phyloP scores from a whole-genome alignment of 2,113 vertebrate species.

The Muscicapa adusta region DNA sequence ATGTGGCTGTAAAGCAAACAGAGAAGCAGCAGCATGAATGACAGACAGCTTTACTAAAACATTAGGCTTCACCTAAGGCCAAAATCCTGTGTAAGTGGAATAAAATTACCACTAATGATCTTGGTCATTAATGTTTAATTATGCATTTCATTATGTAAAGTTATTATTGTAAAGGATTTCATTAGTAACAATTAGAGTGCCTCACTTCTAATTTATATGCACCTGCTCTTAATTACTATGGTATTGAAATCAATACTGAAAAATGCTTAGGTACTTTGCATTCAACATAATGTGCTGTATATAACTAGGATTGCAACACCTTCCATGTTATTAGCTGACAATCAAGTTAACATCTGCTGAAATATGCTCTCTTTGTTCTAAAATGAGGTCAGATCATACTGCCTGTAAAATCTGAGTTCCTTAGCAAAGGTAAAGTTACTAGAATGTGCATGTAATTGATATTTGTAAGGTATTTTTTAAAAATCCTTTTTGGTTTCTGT shows the following conservation, averaged over 20 bases:
- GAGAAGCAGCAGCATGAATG: not conserved
- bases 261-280: constrained; percentile 34
- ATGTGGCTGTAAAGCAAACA: not conserved
- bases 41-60: constrained; percentile 30
- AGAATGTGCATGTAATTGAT: not conserved
- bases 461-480: not conserved
- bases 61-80: constrained; percentile 45
- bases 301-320: not conserved
- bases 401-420: not conserved
- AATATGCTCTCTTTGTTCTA: not conserved
- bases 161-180: constrained; percentile 61
- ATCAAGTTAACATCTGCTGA: not conserved
- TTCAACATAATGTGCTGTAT: not conserved
- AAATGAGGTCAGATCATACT: not conserved
- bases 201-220: constrained; percentile 57
- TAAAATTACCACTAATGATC: constrained; percentile 55
- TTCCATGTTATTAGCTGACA: not conserved
- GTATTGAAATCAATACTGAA: constrained; percentile 54
- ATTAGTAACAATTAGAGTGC: constrained; percentile 67
- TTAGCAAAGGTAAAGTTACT: not conserved
- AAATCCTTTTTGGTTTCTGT: not conserved
- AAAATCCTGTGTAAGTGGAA: constrained; percentile 56
- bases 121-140: constrained; percentile 70
- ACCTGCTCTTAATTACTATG: constrained; percentile 65
- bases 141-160: constrained; percentile 69